Base-by-base conservation (phyloP, 2,888 invertebrate genomes). In the Heteromurus nitidus region DNA sequence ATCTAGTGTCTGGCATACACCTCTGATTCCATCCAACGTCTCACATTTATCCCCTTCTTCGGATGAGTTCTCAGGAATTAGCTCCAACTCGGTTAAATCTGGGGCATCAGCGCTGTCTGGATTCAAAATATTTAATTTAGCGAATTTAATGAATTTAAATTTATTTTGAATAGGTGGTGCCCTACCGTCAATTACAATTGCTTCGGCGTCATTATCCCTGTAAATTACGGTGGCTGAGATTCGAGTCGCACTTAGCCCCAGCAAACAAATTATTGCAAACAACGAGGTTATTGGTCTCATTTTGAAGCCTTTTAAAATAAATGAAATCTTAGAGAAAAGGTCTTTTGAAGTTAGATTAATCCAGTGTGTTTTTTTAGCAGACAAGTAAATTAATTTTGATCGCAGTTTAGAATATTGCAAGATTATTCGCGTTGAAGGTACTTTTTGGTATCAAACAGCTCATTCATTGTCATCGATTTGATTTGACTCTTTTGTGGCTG, bases 161-260 rank as follows among this genome's bases (percentile, higher is more conserved):
- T 5, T n/a, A 50, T 5, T 50, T 13, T 50, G 16, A 50, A 5
- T 18, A 13, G n/a, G n/a, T n/a, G n/a, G n/a, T n/a, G n/a, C 26
- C 9, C 30, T 28, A 62, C 62, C 62, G 13, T 62, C 62, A 20
- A 62, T 62, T 30, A 62, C 22, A 9, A 62, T 20, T 24, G 62
- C 62, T 30, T 62, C 62, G n/a, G 11, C 16, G 13, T 62, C 31
- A 11, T 18, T 1, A 31, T 62, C 62, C 31, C 24, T 62, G 20
- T 62, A 62, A 30, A 62, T 62, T 1, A 62, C 31, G n/a, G 22
- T 3, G n/a, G 31, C 62, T 20, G n/a, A 31, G 7, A 31, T 11
- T n/a, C 9, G 18, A 2, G n/a, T 62, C 62, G 62, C 62, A 26
- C 22, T 9, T 55, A 55, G 26, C 55, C 55, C 55, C 55, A 55